Percentiles rank a stretch among this genome's conserved stretches.
Conservation (phyloP, 2,888 invertebrate genomes). For the Synanthedon vespiformis region DNA sequence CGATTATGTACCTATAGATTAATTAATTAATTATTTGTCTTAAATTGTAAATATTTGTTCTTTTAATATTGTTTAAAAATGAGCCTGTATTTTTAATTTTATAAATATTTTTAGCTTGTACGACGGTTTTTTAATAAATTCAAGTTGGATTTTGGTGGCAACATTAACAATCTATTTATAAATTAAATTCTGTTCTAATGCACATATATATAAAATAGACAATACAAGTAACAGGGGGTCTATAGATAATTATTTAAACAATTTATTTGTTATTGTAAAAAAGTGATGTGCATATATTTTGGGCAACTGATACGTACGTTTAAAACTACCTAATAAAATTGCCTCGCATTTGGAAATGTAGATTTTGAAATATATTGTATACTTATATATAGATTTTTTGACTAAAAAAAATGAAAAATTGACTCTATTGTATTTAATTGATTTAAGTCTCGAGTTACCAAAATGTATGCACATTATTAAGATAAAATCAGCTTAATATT, state of each 20-base stretch:
- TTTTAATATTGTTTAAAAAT: constrained; percentile 30
- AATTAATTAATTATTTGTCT: constrained; percentile 52
- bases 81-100: constrained; percentile 51
- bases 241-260: constrained; percentile 13
- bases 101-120: constrained; percentile 50
- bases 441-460: constrained; percentile 37
- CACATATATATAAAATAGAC: constrained; percentile 13
- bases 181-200: constrained; percentile 18
- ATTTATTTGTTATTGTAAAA: constrained; percentile 9
- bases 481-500: too few species aligned
- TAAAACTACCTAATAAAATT: constrained; percentile 59
- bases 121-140: constrained; percentile 30
- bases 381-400: constrained; percentile 53
- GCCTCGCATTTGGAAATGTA: constrained; percentile 70
- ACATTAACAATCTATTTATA: constrained; percentile 30
- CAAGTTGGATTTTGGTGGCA: constrained; percentile 64
- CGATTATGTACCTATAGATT: constrained; percentile 54
- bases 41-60: constrained; percentile 66
- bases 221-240: constrained; percentile 62
- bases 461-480: constrained; percentile 36
- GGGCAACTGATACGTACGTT: constrained; percentile 22
- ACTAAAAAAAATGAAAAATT: constrained; percentile 47
- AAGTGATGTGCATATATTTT: constrained; percentile 39
- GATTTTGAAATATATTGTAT: constrained; percentile 55
- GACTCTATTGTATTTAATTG: constrained; percentile 46